Evolutionary conservation across 2,113 vertebrate species (phyloP).

Genomic region (Dolichallabes microphthalmus): DNA sequence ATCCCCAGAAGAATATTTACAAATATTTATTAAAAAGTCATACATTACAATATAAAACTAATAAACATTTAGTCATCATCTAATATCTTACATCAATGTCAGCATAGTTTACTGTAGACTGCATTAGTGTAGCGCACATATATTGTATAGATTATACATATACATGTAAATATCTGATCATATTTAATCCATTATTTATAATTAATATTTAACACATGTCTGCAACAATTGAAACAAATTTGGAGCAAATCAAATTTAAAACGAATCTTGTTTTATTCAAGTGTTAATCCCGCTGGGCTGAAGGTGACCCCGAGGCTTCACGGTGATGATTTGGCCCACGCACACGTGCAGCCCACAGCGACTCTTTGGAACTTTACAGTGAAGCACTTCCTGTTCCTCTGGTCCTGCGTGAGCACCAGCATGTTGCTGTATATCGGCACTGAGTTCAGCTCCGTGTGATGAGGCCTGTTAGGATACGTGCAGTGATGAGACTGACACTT

Average conservation of each 20-base stretch:
- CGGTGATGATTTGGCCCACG: constrained; percentile 30
- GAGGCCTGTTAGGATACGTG: background rate
- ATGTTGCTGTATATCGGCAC: constrained; percentile 63
- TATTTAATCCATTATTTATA: background rate
- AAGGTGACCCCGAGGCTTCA: background rate
- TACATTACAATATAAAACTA: too few species aligned
- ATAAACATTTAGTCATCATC: background rate
- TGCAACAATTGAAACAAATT: background rate
- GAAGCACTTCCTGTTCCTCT: constrained; percentile 48
- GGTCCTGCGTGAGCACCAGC: constrained; percentile 57
- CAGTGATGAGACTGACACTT: constrained; percentile 60
- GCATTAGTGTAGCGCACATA: background rate
- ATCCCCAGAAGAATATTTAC: background rate
- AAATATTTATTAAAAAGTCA: background rate
- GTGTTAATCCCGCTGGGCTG: background rate
- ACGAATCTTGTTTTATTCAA: background rate
- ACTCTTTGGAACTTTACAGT: constrained; percentile 45
- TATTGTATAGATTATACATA: background rate
- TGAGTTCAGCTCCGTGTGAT: constrained; percentile 51
- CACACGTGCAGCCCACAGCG: constrained; percentile 68
- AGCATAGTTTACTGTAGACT: background rate
- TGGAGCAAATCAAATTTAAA: background rate
- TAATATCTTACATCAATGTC: background rate
- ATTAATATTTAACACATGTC: background rate
- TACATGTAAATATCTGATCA: background rate